These are phyloP conservation scores for Phymastichus coffea DNA, from an alignment of 1,140 invertebrate genomes.

Conservation along the genomic window DNA sequence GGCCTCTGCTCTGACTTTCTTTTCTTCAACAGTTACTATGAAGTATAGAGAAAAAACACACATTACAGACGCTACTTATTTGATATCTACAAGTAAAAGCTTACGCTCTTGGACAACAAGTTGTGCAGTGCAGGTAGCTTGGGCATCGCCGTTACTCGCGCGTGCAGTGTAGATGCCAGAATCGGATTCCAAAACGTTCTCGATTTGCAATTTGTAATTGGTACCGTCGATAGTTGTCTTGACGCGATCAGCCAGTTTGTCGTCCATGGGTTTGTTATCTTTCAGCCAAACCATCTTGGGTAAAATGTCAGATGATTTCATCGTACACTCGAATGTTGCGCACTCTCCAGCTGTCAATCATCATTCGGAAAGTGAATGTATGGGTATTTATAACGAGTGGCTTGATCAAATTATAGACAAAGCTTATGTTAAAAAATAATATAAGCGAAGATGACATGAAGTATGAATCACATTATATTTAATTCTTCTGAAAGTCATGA, in stretches of 20 bases:
- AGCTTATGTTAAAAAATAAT: no score
- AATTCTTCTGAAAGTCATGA: no score
- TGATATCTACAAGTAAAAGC: conserved; percentile 41
- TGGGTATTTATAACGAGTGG: no score
- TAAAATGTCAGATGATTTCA: conserved; percentile 51
- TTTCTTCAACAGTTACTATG: conserved; percentile 71
- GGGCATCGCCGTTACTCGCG: conserved; percentile 79
- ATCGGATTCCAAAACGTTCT: conserved; percentile 80
- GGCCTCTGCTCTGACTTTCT: conserved; percentile 66
- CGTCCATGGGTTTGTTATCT: conserved; percentile 81
- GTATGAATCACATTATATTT: no score
- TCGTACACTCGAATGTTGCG: conserved; percentile 79
- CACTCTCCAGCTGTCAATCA: conserved; percentile 74
- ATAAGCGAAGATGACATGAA: no score
- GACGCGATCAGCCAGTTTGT: conserved; percentile 74
- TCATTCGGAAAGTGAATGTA: not conserved
- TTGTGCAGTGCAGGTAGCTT: conserved; percentile 79
- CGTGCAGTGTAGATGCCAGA: conserved; percentile 88
- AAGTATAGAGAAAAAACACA: conserved; percentile 24
- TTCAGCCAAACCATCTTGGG: conserved; percentile 82
- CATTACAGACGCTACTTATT: not conserved
- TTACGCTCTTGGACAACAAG: conserved; percentile 81
- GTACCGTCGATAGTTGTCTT: conserved; percentile 61
- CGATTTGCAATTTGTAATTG: conserved; percentile 71
- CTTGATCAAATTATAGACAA: conserved; percentile 30